A percentile compares a stretch with the other conserved stretches of the same genome.
These are phyloP conservation scores for Acleris cristana DNA, from an alignment of 2,888 invertebrate genomes.

Conservation along the genomic window DNA sequence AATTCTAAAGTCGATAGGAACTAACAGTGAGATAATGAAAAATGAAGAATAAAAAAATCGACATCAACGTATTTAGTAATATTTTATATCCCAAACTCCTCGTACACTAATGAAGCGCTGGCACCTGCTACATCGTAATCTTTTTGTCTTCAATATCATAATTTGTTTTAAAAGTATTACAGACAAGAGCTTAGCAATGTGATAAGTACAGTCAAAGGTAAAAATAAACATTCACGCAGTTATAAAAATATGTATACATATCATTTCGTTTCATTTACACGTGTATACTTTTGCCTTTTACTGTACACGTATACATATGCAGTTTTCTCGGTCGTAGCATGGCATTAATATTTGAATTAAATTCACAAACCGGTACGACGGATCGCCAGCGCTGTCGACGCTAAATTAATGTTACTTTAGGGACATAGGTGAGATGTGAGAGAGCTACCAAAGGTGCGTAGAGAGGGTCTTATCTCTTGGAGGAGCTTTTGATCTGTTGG, in stretches of 20 bases:
- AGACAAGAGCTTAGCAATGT: too few species aligned
- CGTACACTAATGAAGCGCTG: too few species aligned
- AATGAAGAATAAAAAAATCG: background rate
- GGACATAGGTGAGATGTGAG: slow-evolving; percentile 44
- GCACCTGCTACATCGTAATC: background rate
- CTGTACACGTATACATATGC: too few species aligned
- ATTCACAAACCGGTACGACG: background rate
- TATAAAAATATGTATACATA: too few species aligned
- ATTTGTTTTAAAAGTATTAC: too few species aligned
- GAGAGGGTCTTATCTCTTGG: slow-evolving; percentile 73
- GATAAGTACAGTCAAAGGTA: too few species aligned
- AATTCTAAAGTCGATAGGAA: slow-evolving; percentile 33
- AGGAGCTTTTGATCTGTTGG: slow-evolving; percentile 80
- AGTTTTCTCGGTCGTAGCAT: background rate
- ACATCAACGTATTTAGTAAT: too few species aligned
- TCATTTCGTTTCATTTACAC: background rate
- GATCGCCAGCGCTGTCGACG: background rate
- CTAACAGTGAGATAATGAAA: slow-evolving; percentile 21
- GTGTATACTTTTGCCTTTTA: too few species aligned
- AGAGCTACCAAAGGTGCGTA: slow-evolving; percentile 57
- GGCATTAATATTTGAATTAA: background rate
- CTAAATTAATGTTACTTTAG: background rate
- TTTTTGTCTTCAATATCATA: background rate
- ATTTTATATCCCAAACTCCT: too few species aligned
- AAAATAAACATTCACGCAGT: too few species aligned